Evolutionary conservation across 2,888 invertebrate genomes (phyloP), one percentile per base, ranked within the genome.

Genomic region (Osmoderma eremita): DNA sequence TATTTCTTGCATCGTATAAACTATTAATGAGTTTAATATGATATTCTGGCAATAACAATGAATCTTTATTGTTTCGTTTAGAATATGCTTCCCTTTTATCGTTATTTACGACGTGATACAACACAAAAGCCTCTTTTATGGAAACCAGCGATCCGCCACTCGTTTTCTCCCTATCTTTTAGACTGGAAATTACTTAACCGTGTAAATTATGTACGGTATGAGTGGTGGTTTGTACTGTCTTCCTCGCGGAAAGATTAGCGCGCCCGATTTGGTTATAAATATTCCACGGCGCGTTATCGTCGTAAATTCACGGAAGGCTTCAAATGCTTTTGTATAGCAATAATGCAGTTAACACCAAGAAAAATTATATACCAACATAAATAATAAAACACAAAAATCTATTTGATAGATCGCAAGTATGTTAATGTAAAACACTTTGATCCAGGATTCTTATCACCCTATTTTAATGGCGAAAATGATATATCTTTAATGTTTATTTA

Each of bases 21-120:
- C 65, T 54, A 65, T 65, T 65, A 65, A 65, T 54, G 65, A 56
- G 49, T 56, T 65, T 65, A 65, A 65, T 65, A 56, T 56, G 65
- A 65, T 65, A 65, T 65, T 65, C 38, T 67, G 51, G 67, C 53
- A 67, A 67, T 67, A 67, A 67, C 67, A 67, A 67, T 67, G 67
- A 67, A 67, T 67, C 61, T 67, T 67, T 67, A 67, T 61, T 67
- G 67, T 67, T 67, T 41, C 50, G 62, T 67, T 67, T 65, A 38
- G 49, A 65, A 65, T 65, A 65, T 65, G 56, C 45, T 56, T 65
- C 48, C 56, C 56, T 65, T 65, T 65, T 65, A 65, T 65, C 65
- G 56, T 65, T 65, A 49, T 63, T 63, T 63, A 63, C 63, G 63
- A 51, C 30, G 50, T 61, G 58, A 61, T 61, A 61, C 58, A 61